phyloP scores from a whole-genome alignment of 2,113 vertebrate species.

The Pseudonaja textilis region DNA sequence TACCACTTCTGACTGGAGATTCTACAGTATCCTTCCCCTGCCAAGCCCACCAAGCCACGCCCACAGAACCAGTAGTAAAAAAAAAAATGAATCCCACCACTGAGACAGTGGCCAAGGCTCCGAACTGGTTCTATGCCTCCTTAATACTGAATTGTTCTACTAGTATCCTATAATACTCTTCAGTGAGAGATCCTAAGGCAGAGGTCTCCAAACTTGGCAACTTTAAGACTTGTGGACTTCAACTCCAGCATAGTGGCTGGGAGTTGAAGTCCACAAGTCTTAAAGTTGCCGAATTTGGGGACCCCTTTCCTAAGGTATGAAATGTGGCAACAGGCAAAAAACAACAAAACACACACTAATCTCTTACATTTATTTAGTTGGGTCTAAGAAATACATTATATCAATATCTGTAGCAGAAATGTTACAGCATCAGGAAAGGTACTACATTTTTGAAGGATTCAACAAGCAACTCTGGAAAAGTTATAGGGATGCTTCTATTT shows the following conservation, averaged over 20 bases:
- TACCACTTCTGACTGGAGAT: too few species aligned
- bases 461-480: neutral
- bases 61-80: too few species aligned
- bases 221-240: too few species aligned
- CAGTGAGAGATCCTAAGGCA: too few species aligned
- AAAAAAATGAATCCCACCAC: too few species aligned
- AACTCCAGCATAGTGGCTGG: too few species aligned
- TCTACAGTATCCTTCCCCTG: too few species aligned
- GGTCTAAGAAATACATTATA: neutral
- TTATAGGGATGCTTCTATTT: neutral
- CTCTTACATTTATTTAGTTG: neutral
- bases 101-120: neutral
- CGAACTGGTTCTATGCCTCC: neutral
- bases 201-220: too few species aligned
- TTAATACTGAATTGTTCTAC: neutral
- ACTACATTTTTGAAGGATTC: neutral
- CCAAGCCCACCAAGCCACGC: too few species aligned
- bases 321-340: neutral
- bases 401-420: neutral
- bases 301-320: too few species aligned
- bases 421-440: neutral
- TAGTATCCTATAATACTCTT: neutral
- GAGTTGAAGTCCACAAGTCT: too few species aligned
- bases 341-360: neutral
- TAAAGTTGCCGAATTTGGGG: too few species aligned